Evolutionary conservation across 2,797 vertebrate species (phyloP).

Genomic region (Iguana delicatissima): DNA sequence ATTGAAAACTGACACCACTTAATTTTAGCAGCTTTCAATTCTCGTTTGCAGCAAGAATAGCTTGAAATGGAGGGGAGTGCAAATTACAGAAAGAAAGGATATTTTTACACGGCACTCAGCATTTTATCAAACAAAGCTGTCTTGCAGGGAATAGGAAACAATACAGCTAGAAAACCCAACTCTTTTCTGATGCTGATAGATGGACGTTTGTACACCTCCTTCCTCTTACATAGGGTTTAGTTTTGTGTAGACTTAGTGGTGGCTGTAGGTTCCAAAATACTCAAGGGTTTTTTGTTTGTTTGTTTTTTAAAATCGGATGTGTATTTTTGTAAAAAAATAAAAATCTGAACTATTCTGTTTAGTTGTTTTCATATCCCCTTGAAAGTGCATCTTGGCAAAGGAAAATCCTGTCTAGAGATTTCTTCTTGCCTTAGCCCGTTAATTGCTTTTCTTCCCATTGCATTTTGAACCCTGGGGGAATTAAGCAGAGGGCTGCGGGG

Average conservation of each 20-base stretch:
- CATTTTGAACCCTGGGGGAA: conserved; percentile 78
- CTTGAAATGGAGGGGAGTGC: conserved; percentile 87
- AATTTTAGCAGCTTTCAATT: conserved; percentile 97
- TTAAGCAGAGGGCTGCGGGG: conserved; percentile 57
- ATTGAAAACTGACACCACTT: conserved; percentile 99
- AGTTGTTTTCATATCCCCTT: conserved; percentile 69
- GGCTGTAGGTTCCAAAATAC: conserved; percentile 83
- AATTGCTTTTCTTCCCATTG: conserved; percentile 52
- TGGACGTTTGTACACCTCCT: conserved; percentile 83
- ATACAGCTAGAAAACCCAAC: conserved; percentile 84
- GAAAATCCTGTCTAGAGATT: conserved; percentile 72
- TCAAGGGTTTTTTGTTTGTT: conserved; percentile 35
- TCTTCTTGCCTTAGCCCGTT: conserved; percentile 71
- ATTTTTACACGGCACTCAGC: conserved; percentile 90
- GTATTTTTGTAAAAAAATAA: conserved; percentile 55
- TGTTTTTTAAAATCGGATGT: conserved; percentile 68
- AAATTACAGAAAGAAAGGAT: conserved; percentile 82
- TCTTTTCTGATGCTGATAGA: conserved; percentile 85
- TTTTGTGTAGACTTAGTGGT: conserved; percentile 86
- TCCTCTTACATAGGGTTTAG: conserved; percentile 80
- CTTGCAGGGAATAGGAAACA: conserved; percentile 82
- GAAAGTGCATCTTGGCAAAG: conserved; percentile 69
- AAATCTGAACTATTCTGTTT: conserved; percentile 55
- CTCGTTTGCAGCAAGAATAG: conserved; percentile 86
- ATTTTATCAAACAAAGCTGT: conserved; percentile 90